Evolutionary conservation across 2,888 invertebrate genomes (phyloP).

Genomic region (Spilosoma lubricipeda): DNA sequence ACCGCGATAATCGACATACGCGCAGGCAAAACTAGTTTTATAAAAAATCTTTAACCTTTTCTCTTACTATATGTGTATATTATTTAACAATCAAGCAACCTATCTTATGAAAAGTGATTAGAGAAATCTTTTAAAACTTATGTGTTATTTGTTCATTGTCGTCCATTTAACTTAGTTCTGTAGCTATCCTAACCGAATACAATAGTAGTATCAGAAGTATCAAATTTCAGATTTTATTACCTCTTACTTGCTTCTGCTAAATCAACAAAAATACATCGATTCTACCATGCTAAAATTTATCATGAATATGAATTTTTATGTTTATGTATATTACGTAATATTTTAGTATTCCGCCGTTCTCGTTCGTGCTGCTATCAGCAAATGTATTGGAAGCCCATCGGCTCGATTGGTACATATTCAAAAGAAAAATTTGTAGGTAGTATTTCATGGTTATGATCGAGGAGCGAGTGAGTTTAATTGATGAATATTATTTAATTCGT

Average conservation of each 20-base stretch:
- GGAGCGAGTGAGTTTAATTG: not conserved
- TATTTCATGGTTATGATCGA: not conserved
- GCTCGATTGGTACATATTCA: not conserved
- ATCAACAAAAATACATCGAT: not conserved
- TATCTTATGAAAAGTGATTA: not conserved
- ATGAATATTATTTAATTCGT: not conserved
- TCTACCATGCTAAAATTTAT: not conserved
- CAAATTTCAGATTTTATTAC: not conserved
- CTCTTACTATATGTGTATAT: not conserved
- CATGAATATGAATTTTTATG: constrained; percentile 1
- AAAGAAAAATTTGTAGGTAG: not conserved
- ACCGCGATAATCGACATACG: too few species aligned
- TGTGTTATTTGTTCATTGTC: not conserved
- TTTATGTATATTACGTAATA: not conserved
- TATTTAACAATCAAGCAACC: not conserved
- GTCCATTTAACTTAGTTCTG: not conserved
- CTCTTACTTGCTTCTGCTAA: not conserved
- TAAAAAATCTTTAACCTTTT: not conserved
- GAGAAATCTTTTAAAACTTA: not conserved
- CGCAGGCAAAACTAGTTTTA: not conserved
- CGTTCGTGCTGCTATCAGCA: not conserved
- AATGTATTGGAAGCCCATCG: not conserved
- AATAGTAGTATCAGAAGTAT: not conserved
- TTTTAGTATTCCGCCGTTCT: not conserved
- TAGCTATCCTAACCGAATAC: not conserved